Base-by-base conservation (phyloP, 2,888 invertebrate species). In the Dysmachus trigonus region DNA sequence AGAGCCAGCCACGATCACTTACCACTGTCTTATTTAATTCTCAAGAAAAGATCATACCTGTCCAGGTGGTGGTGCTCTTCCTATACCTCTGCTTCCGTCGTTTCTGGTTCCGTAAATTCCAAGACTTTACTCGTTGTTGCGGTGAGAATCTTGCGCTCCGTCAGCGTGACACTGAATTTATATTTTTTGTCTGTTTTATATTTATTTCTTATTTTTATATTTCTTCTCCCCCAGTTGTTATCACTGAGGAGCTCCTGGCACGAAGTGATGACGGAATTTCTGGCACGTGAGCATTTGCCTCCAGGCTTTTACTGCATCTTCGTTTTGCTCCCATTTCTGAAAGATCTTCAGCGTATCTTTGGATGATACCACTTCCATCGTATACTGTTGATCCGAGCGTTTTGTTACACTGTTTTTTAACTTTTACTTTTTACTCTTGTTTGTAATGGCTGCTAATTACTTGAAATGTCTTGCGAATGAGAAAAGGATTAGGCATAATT, bases 241-340 rank as follows among this genome's bases (percentile, higher is more conserved):
- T 62, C 81, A 35, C 31, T 62, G 62, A 7, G n/a, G 53, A 10
- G 18, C 53, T 53, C 62, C 33, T 27, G 35, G 62, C 62, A 77
- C 77, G 30, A 79, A 47, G 51, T 51, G 51, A 47, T 81, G 81
- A 81, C 33, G 81, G 81, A 81, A 81, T 81, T 81, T 81, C 53
- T 27, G 81, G 81, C 81, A 81, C 81, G 81, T 81, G 81, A 81
- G 53, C 27, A 33, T 51, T 81, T 47, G 81, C 81, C 81, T 53
- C 51, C 47, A 53, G 81, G 81, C 62, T 41, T n/a, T 27, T 33
- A n/a, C 10, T 33, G 31, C 73, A 30, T 18, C 18, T 73, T 31
- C 73, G n/a, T 73, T 73, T 73, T 73, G n/a, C 31, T 73, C 18
- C 73, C 18, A 33, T 73, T 73, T 62, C 62, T 62, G 22, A 10